Evolutionary conservation across 2,888 invertebrate species (phyloP), one percentile per base, ranked within the genome.

Genomic region (Noctua janthe): DNA sequence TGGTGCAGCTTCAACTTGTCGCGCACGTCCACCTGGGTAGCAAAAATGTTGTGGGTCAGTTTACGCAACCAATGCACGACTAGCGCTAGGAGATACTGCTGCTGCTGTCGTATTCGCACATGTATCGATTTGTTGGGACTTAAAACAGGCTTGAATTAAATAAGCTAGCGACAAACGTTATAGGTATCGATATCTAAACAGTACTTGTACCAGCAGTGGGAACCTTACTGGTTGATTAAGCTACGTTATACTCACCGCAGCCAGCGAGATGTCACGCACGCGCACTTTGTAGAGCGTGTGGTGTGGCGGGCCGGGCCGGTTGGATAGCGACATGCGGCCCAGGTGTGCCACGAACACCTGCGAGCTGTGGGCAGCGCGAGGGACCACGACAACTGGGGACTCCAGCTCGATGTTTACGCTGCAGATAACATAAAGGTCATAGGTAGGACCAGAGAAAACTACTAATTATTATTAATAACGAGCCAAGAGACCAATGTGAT

Each of bases 301-400:
- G 70, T 76, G 85, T 79, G 95, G 94, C 91, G 95, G 95, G 90
- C 97, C 94, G 91, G 95, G 94, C 86, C 91, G 91, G 94, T 95
- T 95, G 94, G 91, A 66, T 47, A 98, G 96, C 49, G 98, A 98
- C 94, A 99, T 99, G 93, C 98, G 98, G 64, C 99, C 99, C 87
- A 99, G 97, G 97, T 99, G 99, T 29, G 99, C 99, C 66, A 99
- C 98, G 89, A 99, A 97, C 76, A 99, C 99, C 93, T 99, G 98
- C 20, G 98, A 92, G 94, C 99, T 99, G 88, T 97, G 97, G 54
- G 98, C 97, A 17, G 98, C 97, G 85, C 99, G 97, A 0, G 99
- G 99, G 76, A 99, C 95, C 80, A 99, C 98, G 87, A 99, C 97
- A 69, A 99, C 99, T 0, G 99, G 99, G 74, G 99, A 99, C 94